phyloP scores from a whole-genome alignment of 2,113 vertebrate genomes.

The Uropsilus gracilis region DNA sequence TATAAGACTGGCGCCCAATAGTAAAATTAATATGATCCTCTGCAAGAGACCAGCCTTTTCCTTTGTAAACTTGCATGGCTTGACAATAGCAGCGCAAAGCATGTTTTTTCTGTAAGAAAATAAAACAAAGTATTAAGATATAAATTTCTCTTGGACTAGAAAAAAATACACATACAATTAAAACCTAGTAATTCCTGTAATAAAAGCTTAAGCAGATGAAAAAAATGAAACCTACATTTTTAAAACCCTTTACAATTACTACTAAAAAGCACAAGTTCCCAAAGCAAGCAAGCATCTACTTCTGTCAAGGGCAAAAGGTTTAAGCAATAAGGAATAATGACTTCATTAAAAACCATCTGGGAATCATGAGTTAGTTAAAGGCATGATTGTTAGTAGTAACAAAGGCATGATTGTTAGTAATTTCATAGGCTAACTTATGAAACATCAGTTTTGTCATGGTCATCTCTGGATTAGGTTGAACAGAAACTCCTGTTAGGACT shows the following conservation, averaged over 20 bases:
- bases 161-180: neutral
- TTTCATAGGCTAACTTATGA: neutral
- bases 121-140: conserved; percentile 21
- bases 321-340: conserved; percentile 80
- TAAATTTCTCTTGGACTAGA: neutral
- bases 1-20: conserved; percentile 97
- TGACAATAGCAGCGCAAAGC: conserved; percentile 98
- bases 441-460: conserved; percentile 32
- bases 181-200: neutral
- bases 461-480: neutral
- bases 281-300: conserved; percentile 80
- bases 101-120: conserved; percentile 91
- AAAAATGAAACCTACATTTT: conserved; percentile 42
- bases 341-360: conserved; percentile 69
- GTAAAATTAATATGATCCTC: conserved; percentile 99
- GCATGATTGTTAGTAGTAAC: neutral
- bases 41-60: conserved; percentile 96
- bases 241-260: neutral
- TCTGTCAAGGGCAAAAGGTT: conserved; percentile 82
- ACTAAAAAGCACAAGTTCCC: conserved; percentile 84
- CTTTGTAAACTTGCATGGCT: conserved; percentile 99
- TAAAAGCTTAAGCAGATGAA: neutral
- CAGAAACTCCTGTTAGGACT: conserved; percentile 43
- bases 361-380: conserved; percentile 33
- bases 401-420: neutral